A percentile compares a stretch with the other conserved stretches of the same genome.
Conservation (phyloP, 2,888 invertebrate genomes). For the Autographa pulchrina region DNA sequence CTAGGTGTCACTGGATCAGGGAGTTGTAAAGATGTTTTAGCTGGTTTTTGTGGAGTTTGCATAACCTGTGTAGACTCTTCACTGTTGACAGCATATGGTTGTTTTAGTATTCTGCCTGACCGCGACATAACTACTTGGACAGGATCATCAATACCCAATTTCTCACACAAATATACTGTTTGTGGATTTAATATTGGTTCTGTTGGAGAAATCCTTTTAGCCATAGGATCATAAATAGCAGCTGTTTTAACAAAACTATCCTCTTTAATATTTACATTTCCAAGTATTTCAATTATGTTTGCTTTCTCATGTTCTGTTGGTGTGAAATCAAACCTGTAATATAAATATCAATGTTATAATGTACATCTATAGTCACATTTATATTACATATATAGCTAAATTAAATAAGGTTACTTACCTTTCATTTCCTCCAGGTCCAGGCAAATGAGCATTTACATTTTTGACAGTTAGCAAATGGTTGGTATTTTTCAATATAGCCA, state of each 20-base stretch:
- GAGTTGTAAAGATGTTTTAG: constrained; percentile 72
- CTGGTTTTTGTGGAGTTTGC: constrained; percentile 72
- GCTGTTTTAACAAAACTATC: constrained; percentile 94
- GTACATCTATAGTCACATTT: constrained; percentile 5
- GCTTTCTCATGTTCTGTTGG: constrained; percentile 94
- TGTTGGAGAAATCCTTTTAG: constrained; percentile 78
- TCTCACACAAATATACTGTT: constrained; percentile 91
- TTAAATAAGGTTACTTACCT: constrained; percentile 82
- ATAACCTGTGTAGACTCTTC: constrained; percentile 29
- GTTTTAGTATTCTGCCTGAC: constrained; percentile 80
- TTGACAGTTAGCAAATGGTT: constrained; percentile 96
- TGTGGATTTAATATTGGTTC: constrained; percentile 91
- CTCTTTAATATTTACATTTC: constrained; percentile 91
- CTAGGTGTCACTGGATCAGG: constrained; percentile 82
- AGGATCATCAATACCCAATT: constrained; percentile 95
- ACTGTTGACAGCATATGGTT: constrained; percentile 54
- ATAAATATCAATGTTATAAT: constrained; percentile 18
- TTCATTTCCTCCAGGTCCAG: constrained; percentile 92
- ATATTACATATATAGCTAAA: background rate
- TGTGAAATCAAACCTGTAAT: constrained; percentile 91
- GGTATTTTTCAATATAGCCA: constrained; percentile 95
- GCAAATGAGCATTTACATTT: constrained; percentile 93
- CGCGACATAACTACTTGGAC: constrained; percentile 90
- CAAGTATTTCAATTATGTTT: constrained; percentile 90
- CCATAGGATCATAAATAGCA: constrained; percentile 87